Conservation (phyloP, 2,797 vertebrate genomes). For the Schizopygopsis pylzovi region DNA sequence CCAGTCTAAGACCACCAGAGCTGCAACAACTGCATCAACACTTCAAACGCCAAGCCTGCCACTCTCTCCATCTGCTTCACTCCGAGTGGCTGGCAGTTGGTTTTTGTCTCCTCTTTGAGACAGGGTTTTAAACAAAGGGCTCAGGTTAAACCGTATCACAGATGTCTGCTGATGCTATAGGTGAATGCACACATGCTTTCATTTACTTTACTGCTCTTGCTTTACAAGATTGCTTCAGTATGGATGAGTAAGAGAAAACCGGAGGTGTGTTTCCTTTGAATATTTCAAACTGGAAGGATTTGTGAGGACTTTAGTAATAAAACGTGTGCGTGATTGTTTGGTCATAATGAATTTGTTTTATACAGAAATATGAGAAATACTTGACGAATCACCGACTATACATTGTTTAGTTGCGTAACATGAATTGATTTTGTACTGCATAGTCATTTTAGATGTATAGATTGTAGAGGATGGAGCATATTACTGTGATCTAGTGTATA, state of each 20-base stretch:
- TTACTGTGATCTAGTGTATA: background rate
- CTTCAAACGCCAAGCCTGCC: slow-evolving; percentile 57
- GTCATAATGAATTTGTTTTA: background rate
- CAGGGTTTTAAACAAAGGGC: slow-evolving; percentile 55
- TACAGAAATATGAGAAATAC: background rate
- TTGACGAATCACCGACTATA: background rate
- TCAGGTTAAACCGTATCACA: slow-evolving; percentile 55
- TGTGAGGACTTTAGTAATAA: background rate
- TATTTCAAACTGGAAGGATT: slow-evolving; percentile 9
- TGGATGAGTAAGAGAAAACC: background rate
- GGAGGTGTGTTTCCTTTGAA: slow-evolving; percentile 16
- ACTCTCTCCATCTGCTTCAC: slow-evolving; percentile 29
- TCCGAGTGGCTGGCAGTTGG: slow-evolving; percentile 44
- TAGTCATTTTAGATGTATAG: background rate
- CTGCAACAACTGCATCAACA: slow-evolving; percentile 62
- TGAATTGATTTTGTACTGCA: background rate
- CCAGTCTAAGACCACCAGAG: slow-evolving; percentile 59
- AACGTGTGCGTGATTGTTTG: background rate
- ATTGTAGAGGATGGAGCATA: background rate
- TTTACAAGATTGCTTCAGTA: background rate
- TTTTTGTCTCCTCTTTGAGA: slow-evolving; percentile 48
- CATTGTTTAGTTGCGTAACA: background rate
- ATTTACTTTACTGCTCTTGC: slow-evolving; percentile 6
- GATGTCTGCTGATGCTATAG: slow-evolving; percentile 35
- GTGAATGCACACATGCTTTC: slow-evolving; percentile 35